Base-by-base conservation (phyloP, 2,797 vertebrate species). In the Hydrophis major region DNA sequence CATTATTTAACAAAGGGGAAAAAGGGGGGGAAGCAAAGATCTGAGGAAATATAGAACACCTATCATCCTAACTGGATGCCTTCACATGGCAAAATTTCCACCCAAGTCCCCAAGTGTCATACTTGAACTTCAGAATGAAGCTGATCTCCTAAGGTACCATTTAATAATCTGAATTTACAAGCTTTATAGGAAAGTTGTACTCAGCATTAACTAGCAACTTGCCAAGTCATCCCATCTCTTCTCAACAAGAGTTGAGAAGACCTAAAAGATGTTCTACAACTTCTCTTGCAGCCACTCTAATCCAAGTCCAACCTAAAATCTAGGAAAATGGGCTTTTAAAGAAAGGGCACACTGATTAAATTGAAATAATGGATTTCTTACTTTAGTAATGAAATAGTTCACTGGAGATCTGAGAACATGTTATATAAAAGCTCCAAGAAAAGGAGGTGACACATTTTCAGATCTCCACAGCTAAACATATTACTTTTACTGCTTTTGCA, bases 371-470 rank as follows among this genome's bases (percentile, higher is more conserved):
- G 28, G n/a, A 66, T 90, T 90, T 93, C 60, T 55, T 90, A 18
- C 6, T 87, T 42, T 87, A 18, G 60, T 27, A 57, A 32, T 90
- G 78, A 90, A 90, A 86, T 55, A 90, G 90, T 69, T 66, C 78
- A n/a, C 78, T 6, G 14, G 89, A 47, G 59, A 6, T 22, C 28
- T 93, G 25, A 86, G 89, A 18, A 66, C 59, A 47, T 92, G 86
- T 55, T 90, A 27, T 59, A 87, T 87, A 57, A 90, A 86, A 56
- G 47, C 59, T 50, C 12, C 87, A 90, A 87, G 59, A 87, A 90
- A 89, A 87, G 87, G 56, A 57, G 42, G 59, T 90, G 32, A 86
- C 32, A 87, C 47, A 18, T 37, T 93, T 93, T 87, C 60, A 93
- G 50, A 47, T 66, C 22, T 90, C 78, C 69, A 50, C 53, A 87